Evolutionary conservation across 2,797 vertebrate species (phyloP).

Genomic region (Tapirus indicus): DNA sequence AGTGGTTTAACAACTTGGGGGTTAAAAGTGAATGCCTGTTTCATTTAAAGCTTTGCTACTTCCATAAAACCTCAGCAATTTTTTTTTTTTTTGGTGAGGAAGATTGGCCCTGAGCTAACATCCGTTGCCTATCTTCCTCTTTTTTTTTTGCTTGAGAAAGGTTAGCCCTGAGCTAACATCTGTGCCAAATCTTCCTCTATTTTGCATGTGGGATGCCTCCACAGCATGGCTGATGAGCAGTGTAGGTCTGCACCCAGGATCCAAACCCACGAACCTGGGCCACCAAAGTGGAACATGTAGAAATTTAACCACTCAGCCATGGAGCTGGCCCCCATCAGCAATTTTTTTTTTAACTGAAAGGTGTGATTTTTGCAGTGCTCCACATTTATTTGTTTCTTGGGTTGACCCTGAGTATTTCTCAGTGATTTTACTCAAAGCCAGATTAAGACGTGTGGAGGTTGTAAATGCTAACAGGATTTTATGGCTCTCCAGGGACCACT

Average conservation of each 20-base stretch:
- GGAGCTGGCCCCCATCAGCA: no score
- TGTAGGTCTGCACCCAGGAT: no score
- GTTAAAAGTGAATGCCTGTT: background rate
- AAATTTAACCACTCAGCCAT: no score
- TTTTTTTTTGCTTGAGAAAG: background rate
- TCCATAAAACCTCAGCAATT: background rate
- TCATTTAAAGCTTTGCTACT: background rate
- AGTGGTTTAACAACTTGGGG: background rate
- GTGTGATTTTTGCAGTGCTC: background rate
- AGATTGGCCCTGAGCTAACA: no score
- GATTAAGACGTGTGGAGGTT: background rate
- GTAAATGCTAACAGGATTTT: background rate
- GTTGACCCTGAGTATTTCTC: background rate
- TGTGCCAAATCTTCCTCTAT: no score
- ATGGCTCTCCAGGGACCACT: background rate
- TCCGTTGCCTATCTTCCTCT: no score
- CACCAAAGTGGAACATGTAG: no score
- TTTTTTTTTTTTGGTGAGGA: background rate
- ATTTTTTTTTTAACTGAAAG: background rate
- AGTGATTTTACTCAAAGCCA: background rate
- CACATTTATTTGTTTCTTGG: background rate
- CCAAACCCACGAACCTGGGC: no score
- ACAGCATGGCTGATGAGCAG: no score
- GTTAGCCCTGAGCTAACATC: no score
- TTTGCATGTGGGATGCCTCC: no score